Base-by-base conservation (phyloP, 2,888 invertebrate genomes). In the Leistus spinibarbis region DNA sequence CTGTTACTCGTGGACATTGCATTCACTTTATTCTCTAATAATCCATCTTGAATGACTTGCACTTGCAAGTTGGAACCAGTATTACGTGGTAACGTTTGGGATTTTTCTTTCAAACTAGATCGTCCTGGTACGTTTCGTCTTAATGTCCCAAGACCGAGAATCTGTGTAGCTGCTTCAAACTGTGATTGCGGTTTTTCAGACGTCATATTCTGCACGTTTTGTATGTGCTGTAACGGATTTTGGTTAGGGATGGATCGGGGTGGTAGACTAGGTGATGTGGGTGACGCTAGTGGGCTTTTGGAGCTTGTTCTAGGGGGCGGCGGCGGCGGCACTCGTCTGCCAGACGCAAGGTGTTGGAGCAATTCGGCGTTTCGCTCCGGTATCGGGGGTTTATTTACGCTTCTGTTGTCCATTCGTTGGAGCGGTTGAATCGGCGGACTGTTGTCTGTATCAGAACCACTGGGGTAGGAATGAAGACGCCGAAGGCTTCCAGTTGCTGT, bases 301-400 rank as follows among this genome's bases (percentile, higher is more conserved):
- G 95, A 95, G 80, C 95, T 94, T 79, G 95, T 95, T 79, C 96
- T 90, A n/a, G 96, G 96, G 24, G 96, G 96, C 27, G 96, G 95
- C n/a, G 95, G 96, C 17, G 96, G 96, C 5, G 96, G 96, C 62
- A 94, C 91, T 70, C 94, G 90, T 81, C 93, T 91, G 76, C 91
- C 90, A 16, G 89, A 89, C 17, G 80, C 79, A 54, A 92, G 90
- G 83, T 93, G 86, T 76, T 92, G 92, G 76, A 93, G 87, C 76
- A 94, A 86, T 83, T 95, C 94, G 54, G 92, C 91, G 82, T 94
- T 94, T 23, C 95, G 89, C 86, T 95, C 94, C 72, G 95, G 94
- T 76, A 95, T 91, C 57, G 95, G 95, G 69, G 95, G 95, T 84
- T 94, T 94, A 80, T 87, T 86, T 76, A 89, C 86, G 77, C 88